Evolutionary conservation across 1,140 invertebrate species (phyloP).

Genomic region (Bombus turneri): DNA sequence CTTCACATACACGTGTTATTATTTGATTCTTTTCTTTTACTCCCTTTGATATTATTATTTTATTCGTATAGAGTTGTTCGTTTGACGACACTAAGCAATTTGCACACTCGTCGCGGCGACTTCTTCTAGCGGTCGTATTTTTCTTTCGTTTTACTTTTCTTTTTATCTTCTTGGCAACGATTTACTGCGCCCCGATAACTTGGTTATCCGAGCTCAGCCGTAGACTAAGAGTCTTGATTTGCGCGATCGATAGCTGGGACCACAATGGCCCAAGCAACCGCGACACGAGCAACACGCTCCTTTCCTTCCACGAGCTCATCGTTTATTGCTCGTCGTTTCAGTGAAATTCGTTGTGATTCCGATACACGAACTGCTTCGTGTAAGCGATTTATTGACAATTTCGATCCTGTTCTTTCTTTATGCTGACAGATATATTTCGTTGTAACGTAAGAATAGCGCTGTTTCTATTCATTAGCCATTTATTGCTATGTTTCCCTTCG

Average conservation of each 20-base stretch:
- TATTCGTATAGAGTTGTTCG: neutral
- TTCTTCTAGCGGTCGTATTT: neutral
- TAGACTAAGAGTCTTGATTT: neutral
- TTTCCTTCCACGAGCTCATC: neutral
- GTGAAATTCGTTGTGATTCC: neutral
- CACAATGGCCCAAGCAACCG: neutral
- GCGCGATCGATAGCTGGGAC: slow-evolving; percentile 15
- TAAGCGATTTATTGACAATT: neutral
- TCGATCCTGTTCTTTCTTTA: neutral
- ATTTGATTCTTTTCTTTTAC: neutral
- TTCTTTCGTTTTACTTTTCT: neutral
- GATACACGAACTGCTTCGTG: neutral
- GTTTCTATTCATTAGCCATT: neutral
- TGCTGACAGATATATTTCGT: neutral
- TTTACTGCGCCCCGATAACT: slow-evolving; percentile 15
- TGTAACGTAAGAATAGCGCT: neutral
- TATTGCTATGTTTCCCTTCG: too few relatives aligned
- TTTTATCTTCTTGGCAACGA: neutral
- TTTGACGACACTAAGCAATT: slow-evolving; percentile 2
- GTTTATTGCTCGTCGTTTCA: neutral
- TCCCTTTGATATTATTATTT: neutral
- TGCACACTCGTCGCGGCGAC: slow-evolving; percentile 26
- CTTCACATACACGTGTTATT: neutral
- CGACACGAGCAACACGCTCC: neutral
- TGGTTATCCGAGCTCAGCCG: neutral